These are phyloP conservation scores for Ptychodera flava DNA, from an alignment of 35 echinoderm and acorn worm species.

Conservation along the genomic window DNA sequence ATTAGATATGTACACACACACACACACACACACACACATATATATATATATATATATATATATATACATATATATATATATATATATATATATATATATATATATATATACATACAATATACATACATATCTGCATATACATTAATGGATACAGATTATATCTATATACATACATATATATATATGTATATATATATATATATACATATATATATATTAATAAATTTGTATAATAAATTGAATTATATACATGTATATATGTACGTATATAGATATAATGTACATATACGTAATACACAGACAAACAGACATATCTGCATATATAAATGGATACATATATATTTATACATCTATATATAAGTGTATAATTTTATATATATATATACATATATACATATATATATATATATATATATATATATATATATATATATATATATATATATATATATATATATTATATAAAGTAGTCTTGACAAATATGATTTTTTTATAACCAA, in stretches of 20 bases:
- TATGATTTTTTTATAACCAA: not conserved
- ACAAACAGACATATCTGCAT: no score
- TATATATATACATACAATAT: no score
- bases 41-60: no score
- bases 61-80: no score
- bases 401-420: not conserved
- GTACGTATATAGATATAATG: not conserved
- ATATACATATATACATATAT: not conserved
- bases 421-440: not conserved
- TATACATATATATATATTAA: not conserved
- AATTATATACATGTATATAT: not conserved
- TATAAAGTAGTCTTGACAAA: not conserved
- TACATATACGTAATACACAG: not conserved
- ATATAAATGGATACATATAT: not conserved
- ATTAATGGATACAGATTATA: no score
- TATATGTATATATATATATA: not conserved
- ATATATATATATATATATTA: not conserved
- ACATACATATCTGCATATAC: no score
- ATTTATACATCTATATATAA: not conserved
- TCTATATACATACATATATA: no score
- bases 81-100: no score
- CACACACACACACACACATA: no score
- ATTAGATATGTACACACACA: no score
- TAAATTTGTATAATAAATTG: not conserved
- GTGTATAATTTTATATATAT: not conserved